Percentiles rank a stretch among this genome's conserved stretches.
Conservation (phyloP, 1,140 invertebrate genomes). For the Globodera rostochiensis region DNA sequence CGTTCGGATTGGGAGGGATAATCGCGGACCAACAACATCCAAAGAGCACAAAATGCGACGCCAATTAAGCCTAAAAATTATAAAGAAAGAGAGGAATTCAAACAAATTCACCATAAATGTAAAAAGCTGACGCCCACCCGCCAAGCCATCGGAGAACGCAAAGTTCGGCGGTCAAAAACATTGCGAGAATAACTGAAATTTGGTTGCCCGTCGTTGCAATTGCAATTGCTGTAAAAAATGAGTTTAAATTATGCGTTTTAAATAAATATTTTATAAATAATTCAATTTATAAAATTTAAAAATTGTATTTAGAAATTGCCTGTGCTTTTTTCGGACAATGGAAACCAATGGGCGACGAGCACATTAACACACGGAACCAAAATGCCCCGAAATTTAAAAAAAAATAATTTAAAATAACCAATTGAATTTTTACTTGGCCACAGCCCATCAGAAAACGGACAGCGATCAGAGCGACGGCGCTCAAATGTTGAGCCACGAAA, state of each 20-base stretch:
- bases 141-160: conserved; percentile 59
- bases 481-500: conserved; percentile 44
- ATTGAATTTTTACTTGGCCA: conserved; percentile 52
- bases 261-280: not conserved
- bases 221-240: conserved; percentile 42
- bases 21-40: conserved; percentile 54
- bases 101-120: conserved; percentile 50
- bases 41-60: conserved; percentile 51
- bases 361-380: conserved; percentile 65
- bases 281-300: not conserved
- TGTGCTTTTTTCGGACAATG: conserved; percentile 58
- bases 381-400: conserved; percentile 45
- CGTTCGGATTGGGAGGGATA: conserved; percentile 45
- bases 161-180: conserved; percentile 63
- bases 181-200: conserved; percentile 62
- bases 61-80: conserved; percentile 53
- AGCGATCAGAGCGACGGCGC: conserved; percentile 33
- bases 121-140: conserved; percentile 62
- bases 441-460: conserved; percentile 60
- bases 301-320: conserved; percentile 15
- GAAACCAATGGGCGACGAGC: conserved; percentile 61
- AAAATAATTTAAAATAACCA: conserved; percentile 1
- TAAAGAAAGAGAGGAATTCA: conserved; percentile 15
- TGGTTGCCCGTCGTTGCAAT: conserved; percentile 64
- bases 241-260: no score